Base-by-base conservation (phyloP, 2,113 vertebrate species). In the Saimiri boliviensis region DNA sequence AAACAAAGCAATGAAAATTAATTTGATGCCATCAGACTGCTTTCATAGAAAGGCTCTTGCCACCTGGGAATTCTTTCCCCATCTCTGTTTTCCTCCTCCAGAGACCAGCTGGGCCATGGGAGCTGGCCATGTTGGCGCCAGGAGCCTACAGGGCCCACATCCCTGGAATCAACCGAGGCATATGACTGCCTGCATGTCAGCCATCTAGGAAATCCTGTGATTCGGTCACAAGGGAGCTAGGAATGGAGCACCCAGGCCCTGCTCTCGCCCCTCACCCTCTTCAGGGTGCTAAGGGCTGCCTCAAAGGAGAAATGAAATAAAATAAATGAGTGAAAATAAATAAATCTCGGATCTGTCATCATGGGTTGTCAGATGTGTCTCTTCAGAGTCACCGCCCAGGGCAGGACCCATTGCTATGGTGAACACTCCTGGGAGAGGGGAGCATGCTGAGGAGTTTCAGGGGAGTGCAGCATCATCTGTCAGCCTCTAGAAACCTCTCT, bases 151-250 rank as follows among this genome's bases (percentile, higher is more conserved):
- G 76, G 20, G 42, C 70, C 3, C 1, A 2, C 0, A 35, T 47
- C 70, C 66, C 85, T 0, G 14, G 35, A 17, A 56, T 42, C 23
- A 58, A 37, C 60, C 0, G 5, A 37, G 23, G 25, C 76, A 54
- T 14, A 6, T 52, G 58, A 45, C 25, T 42, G 37, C 5, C 14
- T 80, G 66, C 27, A 79, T 17, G 32, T 35, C 30, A 45, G 60
- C 58, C 49, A 32, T 85, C 80, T 83, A 68, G 89, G 90, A 97
- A 88, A 66, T 37, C 35, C 71, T 79, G 58, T 21, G 0, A 23
- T 60, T 58, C 9, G 8, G 14, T 92, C 74, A 3, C 4, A 7
- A 1, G 0, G 11, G 40, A 25, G 0, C 14, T 47, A 21, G 11
- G 11, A 40, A 49, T 25, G 32, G 25, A 37, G 56, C 0, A 0